Conservation (phyloP, 1,140 invertebrate genomes). For the Drosophila ironensis region DNA sequence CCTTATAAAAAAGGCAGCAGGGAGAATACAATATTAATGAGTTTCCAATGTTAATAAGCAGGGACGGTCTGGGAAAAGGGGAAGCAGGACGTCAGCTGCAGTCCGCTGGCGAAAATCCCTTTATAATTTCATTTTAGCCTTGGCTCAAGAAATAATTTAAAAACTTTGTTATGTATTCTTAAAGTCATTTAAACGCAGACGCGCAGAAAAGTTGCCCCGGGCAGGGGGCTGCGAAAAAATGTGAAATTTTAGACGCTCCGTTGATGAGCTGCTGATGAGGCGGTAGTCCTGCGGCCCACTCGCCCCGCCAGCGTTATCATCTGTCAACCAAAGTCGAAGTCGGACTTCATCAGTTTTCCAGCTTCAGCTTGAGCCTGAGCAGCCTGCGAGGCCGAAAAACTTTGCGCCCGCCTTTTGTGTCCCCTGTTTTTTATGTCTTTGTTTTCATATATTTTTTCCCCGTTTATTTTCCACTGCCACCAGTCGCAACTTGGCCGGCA, state of each 20-base stretch:
- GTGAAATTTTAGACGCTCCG: slow-evolving; percentile 53
- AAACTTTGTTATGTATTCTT: slow-evolving; percentile 78
- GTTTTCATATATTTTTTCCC: slow-evolving; percentile 10
- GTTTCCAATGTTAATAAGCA: slow-evolving; percentile 78
- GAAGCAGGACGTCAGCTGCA: slow-evolving; percentile 63
- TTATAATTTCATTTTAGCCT: slow-evolving; percentile 75
- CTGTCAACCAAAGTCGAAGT: slow-evolving; percentile 48
- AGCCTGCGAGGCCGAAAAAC: slow-evolving; percentile 45
- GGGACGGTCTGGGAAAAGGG: slow-evolving; percentile 10
- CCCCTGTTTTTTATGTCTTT: slow-evolving; percentile 22
- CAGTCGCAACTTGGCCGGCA: slow-evolving; percentile 44
- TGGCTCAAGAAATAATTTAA: slow-evolving; percentile 73
- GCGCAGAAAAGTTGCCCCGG: slow-evolving; percentile 10
- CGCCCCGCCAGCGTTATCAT: slow-evolving; percentile 5
- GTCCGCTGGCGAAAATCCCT: slow-evolving; percentile 58
- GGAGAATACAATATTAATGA: slow-evolving; percentile 73
- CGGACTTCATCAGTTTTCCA: slow-evolving; percentile 43
- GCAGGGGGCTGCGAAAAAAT: slow-evolving; percentile 10
- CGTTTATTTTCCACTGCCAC: slow-evolving; percentile 9
- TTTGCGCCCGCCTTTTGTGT: slow-evolving; percentile 61
- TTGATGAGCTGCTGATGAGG: slow-evolving; percentile 77
- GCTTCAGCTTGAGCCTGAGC: slow-evolving; percentile 21
- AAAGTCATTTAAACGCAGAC: slow-evolving; percentile 66
- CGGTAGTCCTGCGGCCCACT: slow-evolving; percentile 3
- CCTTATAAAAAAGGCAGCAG: slow-evolving; percentile 4